Percentiles rank a stretch among this genome's conserved stretches.
Evolutionary conservation across 2,888 invertebrate species (phyloP).

Genomic region (Parapristionchus giblindavisi): DNA sequence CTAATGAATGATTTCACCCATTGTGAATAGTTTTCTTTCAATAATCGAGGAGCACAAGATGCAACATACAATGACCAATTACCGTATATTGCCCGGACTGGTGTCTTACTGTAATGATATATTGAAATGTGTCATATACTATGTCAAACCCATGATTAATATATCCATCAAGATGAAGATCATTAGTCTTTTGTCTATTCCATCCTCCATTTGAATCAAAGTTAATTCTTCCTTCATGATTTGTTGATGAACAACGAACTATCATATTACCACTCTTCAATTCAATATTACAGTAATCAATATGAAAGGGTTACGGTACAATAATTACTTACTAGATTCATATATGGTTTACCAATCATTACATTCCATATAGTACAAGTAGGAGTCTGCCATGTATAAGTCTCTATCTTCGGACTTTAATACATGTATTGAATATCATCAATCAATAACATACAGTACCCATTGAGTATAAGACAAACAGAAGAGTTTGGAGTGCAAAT

Average conservation of each 20-base stretch:
- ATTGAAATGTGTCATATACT: background rate
- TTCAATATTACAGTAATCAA: conserved; percentile 12
- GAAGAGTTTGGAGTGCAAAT: conserved; percentile 90
- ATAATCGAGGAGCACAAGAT: conserved; percentile 43
- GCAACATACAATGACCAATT: conserved; percentile 83
- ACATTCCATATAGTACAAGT: conserved; percentile 96
- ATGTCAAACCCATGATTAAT: conserved; percentile 46
- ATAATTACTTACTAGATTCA: conserved; percentile 81
- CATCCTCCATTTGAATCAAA: conserved; percentile 52
- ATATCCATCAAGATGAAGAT: conserved; percentile 60
- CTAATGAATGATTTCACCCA: conserved; percentile 28
- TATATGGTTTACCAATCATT: conserved; percentile 93
- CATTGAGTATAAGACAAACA: conserved; percentile 69
- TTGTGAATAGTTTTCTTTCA: conserved; percentile 16
- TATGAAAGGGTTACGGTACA: too few relatives aligned
- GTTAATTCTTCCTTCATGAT: conserved; percentile 41
- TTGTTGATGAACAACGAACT: conserved; percentile 41
- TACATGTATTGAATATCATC: too few relatives aligned
- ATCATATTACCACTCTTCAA: conserved; percentile 49
- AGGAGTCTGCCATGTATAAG: conserved; percentile 92
- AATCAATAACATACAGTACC: conserved; percentile 44
- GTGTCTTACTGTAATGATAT: conserved; percentile 77
- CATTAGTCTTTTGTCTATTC: conserved; percentile 48
- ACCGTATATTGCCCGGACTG: conserved; percentile 86
- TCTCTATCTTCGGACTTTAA: conserved; percentile 79